Percentiles rank a stretch among this genome's conserved stretches.
Conservation (phyloP, 1,140 invertebrate genomes). For the Tetramorium alpestre region DNA sequence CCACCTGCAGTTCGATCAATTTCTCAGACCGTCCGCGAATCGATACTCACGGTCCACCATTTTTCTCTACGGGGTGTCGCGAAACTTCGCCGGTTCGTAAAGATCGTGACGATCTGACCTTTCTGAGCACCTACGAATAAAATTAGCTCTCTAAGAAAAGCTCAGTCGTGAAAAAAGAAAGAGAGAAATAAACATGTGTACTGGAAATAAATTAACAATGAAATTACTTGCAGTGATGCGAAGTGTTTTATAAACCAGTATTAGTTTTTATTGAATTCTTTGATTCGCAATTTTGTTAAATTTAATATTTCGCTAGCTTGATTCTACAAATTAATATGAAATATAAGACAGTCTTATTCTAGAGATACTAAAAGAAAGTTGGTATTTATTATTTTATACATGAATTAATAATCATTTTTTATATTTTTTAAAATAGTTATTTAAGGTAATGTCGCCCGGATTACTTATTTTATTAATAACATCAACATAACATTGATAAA, state of each 20-base stretch:
- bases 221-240: neutral
- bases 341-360: neutral
- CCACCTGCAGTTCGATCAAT: conserved; percentile 84
- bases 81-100: neutral
- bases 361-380: neutral
- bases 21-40: conserved; percentile 68
- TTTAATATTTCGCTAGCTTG: neutral
- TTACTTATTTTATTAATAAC: neutral
- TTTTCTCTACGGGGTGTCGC: conserved; percentile 60
- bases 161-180: neutral
- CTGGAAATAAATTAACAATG: neutral
- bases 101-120: neutral
- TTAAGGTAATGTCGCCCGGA: neutral
- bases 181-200: neutral
- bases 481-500: neutral
- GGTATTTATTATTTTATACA: neutral
- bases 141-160: neutral
- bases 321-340: neutral
- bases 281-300: neutral
- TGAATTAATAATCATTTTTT: neutral
- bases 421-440: neutral
- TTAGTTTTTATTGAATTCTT: neutral
- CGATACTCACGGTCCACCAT: conserved; percentile 58
- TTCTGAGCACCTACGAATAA: neutral
- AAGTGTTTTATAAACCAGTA: neutral